Evolutionary conservation across 2,888 invertebrate species (phyloP).

Genomic region (Periphyllus acericola): DNA sequence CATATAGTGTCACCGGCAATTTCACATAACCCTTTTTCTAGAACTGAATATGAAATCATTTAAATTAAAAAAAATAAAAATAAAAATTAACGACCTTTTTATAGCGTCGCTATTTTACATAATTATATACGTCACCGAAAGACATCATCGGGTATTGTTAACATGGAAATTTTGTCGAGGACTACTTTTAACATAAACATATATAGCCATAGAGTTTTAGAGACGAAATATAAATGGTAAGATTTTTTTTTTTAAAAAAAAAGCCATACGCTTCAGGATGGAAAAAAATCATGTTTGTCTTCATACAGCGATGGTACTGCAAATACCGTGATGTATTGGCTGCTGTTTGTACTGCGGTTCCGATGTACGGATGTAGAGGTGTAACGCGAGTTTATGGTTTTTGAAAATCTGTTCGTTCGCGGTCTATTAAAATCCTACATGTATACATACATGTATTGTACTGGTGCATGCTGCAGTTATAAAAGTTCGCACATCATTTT

Average conservation of each 20-base stretch:
- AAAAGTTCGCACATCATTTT: no score
- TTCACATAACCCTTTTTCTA: not conserved
- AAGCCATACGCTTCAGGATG: no score
- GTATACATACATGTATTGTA: no score
- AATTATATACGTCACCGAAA: not conserved
- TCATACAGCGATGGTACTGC: no score
- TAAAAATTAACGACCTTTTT: conserved; percentile 4
- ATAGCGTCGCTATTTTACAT: conserved; percentile 2
- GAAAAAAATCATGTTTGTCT: no score
- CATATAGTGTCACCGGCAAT: not conserved
- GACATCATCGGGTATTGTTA: not conserved
- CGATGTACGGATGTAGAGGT: no score
- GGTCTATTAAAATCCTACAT: no score
- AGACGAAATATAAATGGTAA: not conserved
- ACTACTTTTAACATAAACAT: not conserved
- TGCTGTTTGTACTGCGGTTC: no score
- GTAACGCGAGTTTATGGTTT: no score
- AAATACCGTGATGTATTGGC: no score
- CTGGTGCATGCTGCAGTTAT: no score
- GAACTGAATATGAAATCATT: not conserved
- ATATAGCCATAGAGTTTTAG: not conserved
- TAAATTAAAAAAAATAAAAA: not conserved
- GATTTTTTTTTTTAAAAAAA: not conserved
- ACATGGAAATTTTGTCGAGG: not conserved
- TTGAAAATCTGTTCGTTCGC: no score